These are phyloP conservation scores for Oryzias javanicus DNA, from an alignment of 2,113 vertebrate species.

Conservation along the genomic window DNA sequence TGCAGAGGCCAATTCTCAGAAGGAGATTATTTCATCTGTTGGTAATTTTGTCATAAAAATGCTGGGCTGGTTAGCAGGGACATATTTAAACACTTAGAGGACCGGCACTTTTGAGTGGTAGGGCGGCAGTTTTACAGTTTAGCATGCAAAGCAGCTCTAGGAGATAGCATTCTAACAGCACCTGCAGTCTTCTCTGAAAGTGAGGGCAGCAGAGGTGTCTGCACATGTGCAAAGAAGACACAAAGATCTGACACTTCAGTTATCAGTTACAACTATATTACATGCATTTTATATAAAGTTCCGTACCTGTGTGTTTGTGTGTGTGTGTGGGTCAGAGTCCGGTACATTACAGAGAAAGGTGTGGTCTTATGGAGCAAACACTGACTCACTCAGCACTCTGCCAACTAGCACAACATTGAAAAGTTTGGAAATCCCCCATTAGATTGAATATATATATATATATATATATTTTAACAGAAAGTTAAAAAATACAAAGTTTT, in stretches of 20 bases:
- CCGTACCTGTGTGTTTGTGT: slow-evolving; percentile 4
- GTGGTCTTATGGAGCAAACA: slow-evolving; percentile 33
- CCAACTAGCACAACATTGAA: neutral
- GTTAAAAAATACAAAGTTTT: too few species aligned
- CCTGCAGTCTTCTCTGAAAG: slow-evolving; percentile 8
- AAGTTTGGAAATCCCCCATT: too few species aligned
- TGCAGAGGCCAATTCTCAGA: neutral
- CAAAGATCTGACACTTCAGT: neutral
- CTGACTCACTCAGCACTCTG: slow-evolving; percentile 27
- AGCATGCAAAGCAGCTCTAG: slow-evolving; percentile 25
- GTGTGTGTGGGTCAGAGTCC: slow-evolving; percentile 63
- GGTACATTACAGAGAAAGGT: slow-evolving; percentile 38
- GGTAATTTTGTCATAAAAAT: too few species aligned
- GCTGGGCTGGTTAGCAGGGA: neutral
- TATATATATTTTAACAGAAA: too few species aligned
- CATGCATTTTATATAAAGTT: neutral
- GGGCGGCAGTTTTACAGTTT: neutral
- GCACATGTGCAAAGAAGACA: neutral
- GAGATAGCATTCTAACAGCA: slow-evolving; percentile 10
- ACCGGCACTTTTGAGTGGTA: neutral
- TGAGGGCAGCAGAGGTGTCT: neutral
- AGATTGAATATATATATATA: too few species aligned
- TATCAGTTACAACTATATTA: slow-evolving; percentile 6
- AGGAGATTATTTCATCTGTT: too few species aligned
- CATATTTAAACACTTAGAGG: neutral